phyloP scores from a whole-genome alignment of 2,113 vertebrate genomes.

The Daboia siamensis region DNA sequence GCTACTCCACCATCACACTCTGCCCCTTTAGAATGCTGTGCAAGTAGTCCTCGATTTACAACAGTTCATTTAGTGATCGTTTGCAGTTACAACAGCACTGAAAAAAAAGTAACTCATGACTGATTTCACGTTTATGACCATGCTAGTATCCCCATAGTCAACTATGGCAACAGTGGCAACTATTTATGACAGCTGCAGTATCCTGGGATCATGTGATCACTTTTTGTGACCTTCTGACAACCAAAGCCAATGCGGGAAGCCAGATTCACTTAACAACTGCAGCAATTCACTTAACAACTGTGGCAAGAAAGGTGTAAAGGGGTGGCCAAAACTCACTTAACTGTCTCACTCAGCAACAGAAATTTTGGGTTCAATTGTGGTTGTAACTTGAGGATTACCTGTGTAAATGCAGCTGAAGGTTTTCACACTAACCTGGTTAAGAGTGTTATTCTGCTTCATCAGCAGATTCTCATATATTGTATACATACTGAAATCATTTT shows the following conservation, averaged over 20 bases:
- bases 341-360: neutral
- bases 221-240: neutral
- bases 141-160: neutral
- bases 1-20: neutral
- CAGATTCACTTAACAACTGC: neutral
- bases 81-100: neutral
- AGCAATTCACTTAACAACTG: neutral
- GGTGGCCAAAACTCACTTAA: neutral
- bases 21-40: neutral
- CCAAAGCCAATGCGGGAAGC: neutral
- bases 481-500: neutral
- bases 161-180: too few relatives aligned
- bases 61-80: neutral
- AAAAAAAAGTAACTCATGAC: neutral
- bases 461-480: too few relatives aligned
- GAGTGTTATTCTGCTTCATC: neutral
- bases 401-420: neutral
- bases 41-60: neutral
- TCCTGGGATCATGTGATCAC: too few relatives aligned
- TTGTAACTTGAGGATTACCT: neutral
- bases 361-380: neutral
- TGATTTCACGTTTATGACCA: neutral
- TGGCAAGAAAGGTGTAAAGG: neutral
- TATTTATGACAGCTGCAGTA: too few relatives aligned
- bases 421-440: neutral